Evolutionary conservation across 2,888 invertebrate species (phyloP).

Genomic region (Steinernema hermaphroditum): DNA sequence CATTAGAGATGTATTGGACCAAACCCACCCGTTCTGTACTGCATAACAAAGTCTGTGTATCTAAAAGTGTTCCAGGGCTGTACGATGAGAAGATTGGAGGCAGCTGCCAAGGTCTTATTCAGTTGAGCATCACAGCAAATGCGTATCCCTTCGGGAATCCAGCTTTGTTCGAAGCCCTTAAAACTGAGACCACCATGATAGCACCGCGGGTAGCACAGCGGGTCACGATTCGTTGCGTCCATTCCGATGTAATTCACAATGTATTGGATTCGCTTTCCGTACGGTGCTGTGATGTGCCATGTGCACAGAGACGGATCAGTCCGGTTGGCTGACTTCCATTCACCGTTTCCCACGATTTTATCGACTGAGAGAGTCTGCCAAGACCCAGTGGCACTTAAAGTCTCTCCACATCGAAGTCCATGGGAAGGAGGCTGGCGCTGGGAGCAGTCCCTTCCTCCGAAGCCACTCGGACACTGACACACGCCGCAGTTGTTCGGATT

Average conservation of each 20-base stretch:
- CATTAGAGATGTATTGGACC: too few relatives aligned
- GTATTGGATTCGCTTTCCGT: neutral
- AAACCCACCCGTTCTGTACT: too few relatives aligned
- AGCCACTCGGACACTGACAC: slow-evolving; percentile 8
- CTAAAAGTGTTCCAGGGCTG: too few relatives aligned
- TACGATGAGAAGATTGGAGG: too few relatives aligned
- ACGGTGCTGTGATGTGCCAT: neutral
- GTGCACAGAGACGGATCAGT: neutral
- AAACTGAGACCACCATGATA: neutral
- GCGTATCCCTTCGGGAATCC: neutral
- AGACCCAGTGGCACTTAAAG: neutral
- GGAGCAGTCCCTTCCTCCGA: neutral
- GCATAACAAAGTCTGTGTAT: too few relatives aligned
- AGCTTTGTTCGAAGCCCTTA: neutral
- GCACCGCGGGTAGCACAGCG: neutral
- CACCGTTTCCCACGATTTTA: neutral
- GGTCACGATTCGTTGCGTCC: neutral
- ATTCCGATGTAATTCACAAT: neutral
- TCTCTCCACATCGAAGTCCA: neutral
- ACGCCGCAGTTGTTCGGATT: slow-evolving; percentile 4
- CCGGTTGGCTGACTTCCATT: neutral
- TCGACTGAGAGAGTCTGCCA: neutral
- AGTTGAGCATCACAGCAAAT: neutral
- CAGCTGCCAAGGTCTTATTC: too few relatives aligned
- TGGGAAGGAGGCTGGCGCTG: neutral